These are phyloP conservation scores for Cryptus viduatorius DNA, from an alignment of 2,888 invertebrate genomes.

Conservation along the genomic window DNA sequence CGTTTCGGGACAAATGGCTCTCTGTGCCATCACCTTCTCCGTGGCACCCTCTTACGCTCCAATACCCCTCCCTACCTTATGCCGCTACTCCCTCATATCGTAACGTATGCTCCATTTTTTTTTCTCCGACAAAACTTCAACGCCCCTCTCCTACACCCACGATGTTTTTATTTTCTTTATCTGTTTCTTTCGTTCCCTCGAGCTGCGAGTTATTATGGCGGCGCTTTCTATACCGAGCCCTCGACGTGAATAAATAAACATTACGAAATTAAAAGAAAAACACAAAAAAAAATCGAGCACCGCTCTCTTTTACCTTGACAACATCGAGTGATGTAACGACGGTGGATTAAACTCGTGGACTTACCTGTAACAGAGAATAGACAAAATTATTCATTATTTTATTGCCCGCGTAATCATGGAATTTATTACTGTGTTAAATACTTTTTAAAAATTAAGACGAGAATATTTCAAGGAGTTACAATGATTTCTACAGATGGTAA, in stretches of 20 bases:
- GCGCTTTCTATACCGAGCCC: neutral
- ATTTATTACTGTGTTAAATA: neutral
- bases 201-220: neutral
- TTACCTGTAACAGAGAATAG: slow-evolving; percentile 58
- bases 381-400: neutral
- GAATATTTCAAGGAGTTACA: no score
- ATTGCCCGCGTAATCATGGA: neutral
- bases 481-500: no score
- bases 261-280: neutral
- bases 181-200: slow-evolving; percentile 47
- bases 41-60: slow-evolving; percentile 64
- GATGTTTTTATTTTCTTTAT: slow-evolving; percentile 45
- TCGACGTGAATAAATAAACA: slow-evolving; percentile 53
- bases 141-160: neutral
- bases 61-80: slow-evolving; percentile 54
- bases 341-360: slow-evolving; percentile 58
- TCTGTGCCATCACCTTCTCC: slow-evolving; percentile 35
- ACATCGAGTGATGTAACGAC: slow-evolving; percentile 44
- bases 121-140: slow-evolving; percentile 35
- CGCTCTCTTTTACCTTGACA: slow-evolving; percentile 58
- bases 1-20: slow-evolving; percentile 77
- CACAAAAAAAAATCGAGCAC: neutral
- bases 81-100: slow-evolving; percentile 51
- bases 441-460: neutral
- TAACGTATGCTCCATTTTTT: slow-evolving; percentile 72